Conservation (phyloP, 2,113 vertebrate species). For the Cyrtonyx montezumae region DNA sequence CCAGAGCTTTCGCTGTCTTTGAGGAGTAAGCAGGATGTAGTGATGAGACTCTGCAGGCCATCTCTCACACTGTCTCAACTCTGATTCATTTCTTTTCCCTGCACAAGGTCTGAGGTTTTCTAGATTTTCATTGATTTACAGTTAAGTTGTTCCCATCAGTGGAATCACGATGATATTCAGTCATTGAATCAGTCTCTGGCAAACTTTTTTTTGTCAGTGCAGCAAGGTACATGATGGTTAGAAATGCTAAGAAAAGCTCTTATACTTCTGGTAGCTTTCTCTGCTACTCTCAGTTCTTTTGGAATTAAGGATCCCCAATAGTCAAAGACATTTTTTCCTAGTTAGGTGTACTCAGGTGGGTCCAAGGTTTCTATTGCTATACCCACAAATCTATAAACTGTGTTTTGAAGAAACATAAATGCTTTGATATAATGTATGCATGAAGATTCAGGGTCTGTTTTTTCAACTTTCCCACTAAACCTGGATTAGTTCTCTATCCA, state of each 20-base stretch:
- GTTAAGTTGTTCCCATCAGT: neutral
- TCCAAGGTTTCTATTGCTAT: neutral
- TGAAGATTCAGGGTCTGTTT: neutral
- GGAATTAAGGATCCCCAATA: neutral
- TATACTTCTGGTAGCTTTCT: neutral
- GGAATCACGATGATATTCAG: neutral
- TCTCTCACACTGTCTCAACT: neutral
- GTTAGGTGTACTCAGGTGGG: neutral
- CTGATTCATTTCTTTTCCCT: neutral
- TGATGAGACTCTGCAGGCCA: neutral
- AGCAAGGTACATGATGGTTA: neutral
- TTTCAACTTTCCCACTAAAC: neutral
- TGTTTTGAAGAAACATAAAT: neutral
- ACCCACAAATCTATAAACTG: neutral
- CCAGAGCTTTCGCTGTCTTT: neutral
- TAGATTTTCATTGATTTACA: neutral
- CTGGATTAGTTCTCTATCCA: neutral
- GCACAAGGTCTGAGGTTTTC: neutral
- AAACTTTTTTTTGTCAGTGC: neutral
- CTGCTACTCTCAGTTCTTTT: neutral
- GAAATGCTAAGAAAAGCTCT: neutral
- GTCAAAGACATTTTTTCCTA: neutral
- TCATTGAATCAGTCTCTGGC: neutral
- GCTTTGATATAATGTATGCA: neutral
- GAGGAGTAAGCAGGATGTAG: rapidly evolving